Evolutionary conservation across 1,140 invertebrate species (phyloP), one percentile per base, ranked within the genome.

Genomic region (Cyclina sinensis): DNA sequence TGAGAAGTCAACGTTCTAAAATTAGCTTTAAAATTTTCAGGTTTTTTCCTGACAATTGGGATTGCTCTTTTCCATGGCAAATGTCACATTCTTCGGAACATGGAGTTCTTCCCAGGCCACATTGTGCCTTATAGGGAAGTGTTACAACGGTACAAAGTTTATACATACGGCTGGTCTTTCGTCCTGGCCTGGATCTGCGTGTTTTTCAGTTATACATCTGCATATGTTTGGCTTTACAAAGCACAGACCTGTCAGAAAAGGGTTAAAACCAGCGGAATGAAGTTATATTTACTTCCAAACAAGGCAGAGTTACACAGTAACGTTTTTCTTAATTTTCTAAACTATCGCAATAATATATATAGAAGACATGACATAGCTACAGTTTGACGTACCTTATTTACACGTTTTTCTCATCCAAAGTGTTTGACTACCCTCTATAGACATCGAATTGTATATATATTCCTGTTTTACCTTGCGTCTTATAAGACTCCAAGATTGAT

Each of bases 31-130:
- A 39, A 37, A 4, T 3, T 81, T 84, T 21, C 89, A 94, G 93
- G 91, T 70, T 91, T 93, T 24, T 82, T 88, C 18, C 74, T 94
- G 46, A 93, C 92, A 0, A 51, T 92, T 0, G 79, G 92, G 16
- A 94, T 94, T 32, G 94, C 93, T 9, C 81, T 94, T 51, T 94
- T 94, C 86, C 93, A 94, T 82, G 93, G 91, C 4, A 94, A 93
- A 86, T 93, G 92, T 86, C 91, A 94, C 51, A 89, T 94, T 70
- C 88, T 94, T 24, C 90, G 89, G 21, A 86, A 92, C 62, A 90
- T 90, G 37, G 92, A 93, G 81, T 81, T 94, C 18, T 82, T 93
- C 32, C 83, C 90, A 0, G 92, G 91, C 14, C 78, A 92, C 18
- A 68, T 87, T 5, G 57, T 94, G 48, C 93, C 93, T 9, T 90